Evolutionary conservation across 2,888 invertebrate genomes (phyloP).

Genomic region (Smittia sp.): DNA sequence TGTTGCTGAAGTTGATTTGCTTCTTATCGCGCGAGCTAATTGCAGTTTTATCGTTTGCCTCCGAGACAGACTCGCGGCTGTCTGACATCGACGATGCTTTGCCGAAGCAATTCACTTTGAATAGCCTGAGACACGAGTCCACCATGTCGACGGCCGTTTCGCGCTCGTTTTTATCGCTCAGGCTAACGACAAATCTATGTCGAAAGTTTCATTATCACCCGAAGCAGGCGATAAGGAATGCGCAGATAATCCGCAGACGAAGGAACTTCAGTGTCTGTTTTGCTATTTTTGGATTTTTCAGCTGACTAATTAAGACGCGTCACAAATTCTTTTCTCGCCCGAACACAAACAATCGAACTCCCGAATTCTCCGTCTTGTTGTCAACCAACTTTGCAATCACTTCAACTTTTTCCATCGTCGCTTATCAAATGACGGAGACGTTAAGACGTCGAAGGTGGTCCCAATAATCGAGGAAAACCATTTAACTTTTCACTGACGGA

Average conservation of each 20-base stretch:
- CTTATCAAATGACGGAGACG: no score
- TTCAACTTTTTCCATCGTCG: no score
- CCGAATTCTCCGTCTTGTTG: no score
- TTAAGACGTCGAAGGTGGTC: no score
- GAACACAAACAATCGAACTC: no score
- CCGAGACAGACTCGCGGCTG: not conserved
- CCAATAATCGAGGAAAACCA: no score
- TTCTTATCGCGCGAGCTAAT: not conserved
- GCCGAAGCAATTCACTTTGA: slow-evolving; percentile 16
- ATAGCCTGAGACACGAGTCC: slow-evolving; percentile 28
- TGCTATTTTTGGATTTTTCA: not conserved
- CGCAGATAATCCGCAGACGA: no score
- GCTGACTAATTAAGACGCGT: not conserved
- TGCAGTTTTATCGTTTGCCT: not conserved
- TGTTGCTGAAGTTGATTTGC: not conserved
- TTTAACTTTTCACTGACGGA: no score
- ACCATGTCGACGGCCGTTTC: slow-evolving; percentile 13
- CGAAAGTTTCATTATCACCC: not conserved
- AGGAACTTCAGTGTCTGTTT: not conserved
- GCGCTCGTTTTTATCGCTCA: not conserved
- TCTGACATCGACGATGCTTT: not conserved
- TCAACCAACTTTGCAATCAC: no score
- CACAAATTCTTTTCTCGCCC: no score
- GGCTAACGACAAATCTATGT: not conserved
- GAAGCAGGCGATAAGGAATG: not conserved